Base-by-base conservation (phyloP, 1,140 invertebrate genomes). In the Neodiprion fabricii region DNA sequence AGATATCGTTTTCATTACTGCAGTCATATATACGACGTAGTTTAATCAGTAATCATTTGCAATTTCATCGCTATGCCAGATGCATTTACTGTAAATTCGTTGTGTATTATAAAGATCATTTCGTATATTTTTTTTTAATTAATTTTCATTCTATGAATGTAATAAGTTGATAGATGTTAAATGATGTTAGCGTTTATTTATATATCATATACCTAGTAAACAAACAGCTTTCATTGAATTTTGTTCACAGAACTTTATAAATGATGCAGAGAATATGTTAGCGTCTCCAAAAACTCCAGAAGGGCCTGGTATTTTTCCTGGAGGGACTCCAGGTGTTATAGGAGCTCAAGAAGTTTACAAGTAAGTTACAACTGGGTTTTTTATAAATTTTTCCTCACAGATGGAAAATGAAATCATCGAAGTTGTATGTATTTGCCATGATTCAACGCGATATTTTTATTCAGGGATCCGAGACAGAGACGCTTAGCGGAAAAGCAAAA, bases 281-380 rank as follows among this genome's bases (percentile, higher is more conserved):
- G 91, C 93, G 81, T 93, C 92, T 79, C 93, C 93, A 66, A 91
- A 91, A 78, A 93, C 93, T 72, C 93, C 92, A 4, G 92, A 93
- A 80, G 89, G 90, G 67, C 88, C 89, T 69, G 79, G 89, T 76
- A 83, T 89, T 79, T 90, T 90, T 84, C 82, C 88, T 70, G 88
- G 90, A 28, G 92, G 91, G 71, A 97, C 96, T 48, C 96, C 96
- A 40, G 96, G 96, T 76, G 96, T 98, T 11, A 98, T 98, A 79
- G 96, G 96, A 75, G 95, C 96, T 75, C 96, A 97, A 89, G 96
- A 98, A 89, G 95, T 98, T 69, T 98, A 98, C 87, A 93, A 93
- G 94, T 95, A 87, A 82, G 86, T 81, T 68, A 47, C 68, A 23
- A 50, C 40, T 47, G 11, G 4, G 67, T 12, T 17, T 69, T 14